Percentiles rank a stretch among this genome's conserved stretches.
Evolutionary conservation across 2,113 vertebrate species (phyloP).

Genomic region (Fukomys damarensis): DNA sequence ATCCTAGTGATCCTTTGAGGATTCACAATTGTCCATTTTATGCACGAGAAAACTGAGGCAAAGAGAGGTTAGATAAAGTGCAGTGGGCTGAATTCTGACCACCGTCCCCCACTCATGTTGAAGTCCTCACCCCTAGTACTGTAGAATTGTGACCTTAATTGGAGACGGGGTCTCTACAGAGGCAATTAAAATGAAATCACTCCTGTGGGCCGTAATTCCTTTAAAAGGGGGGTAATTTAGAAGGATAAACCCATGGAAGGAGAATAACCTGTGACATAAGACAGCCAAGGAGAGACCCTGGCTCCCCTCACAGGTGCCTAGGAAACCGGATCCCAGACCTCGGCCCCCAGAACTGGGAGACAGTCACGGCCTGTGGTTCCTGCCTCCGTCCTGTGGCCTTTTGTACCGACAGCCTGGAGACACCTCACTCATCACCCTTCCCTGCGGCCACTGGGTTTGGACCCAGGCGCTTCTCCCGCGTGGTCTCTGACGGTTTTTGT

Average conservation of each 20-base stretch:
- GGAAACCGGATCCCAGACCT: background rate
- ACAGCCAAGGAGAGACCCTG: background rate
- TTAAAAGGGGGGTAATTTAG: background rate
- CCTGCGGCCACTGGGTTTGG: background rate
- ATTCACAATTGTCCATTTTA: background rate
- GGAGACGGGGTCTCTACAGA: background rate
- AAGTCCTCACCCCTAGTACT: background rate
- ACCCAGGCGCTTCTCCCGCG: background rate
- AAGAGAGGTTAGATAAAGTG: background rate
- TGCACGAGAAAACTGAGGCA: background rate
- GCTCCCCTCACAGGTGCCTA: background rate
- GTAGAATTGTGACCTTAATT: background rate
- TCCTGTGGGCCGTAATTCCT: background rate
- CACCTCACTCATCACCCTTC: too few species aligned
- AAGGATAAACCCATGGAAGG: background rate
- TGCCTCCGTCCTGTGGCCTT: background rate
- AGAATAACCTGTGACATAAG: rapidly evolving
- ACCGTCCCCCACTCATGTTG: background rate
- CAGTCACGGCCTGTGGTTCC: rapidly evolving
- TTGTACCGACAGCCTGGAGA: rapidly evolving
- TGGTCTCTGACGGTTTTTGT: background rate
- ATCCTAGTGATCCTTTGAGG: background rate
- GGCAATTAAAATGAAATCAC: background rate
- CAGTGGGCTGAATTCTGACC: background rate
- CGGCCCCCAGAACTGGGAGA: background rate